These are phyloP conservation scores for Melieria picta DNA, from an alignment of 2,888 invertebrate species.

Conservation along the genomic window DNA sequence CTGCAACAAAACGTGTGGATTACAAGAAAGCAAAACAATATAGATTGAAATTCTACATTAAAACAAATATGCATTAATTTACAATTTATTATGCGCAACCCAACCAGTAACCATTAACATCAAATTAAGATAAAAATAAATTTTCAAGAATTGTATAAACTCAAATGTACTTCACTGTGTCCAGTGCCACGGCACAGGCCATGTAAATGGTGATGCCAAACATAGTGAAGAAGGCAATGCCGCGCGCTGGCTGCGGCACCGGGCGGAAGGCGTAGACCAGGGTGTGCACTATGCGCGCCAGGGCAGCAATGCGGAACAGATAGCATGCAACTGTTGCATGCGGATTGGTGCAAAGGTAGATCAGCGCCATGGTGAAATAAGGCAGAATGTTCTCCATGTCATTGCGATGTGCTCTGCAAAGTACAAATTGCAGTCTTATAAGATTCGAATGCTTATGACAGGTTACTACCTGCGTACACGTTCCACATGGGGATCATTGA, in stretches of 20 bases:
- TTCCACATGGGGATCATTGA: conserved; percentile 62
- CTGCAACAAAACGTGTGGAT: too few species aligned
- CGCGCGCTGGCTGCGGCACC: conserved; percentile 70
- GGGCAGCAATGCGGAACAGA: conserved; percentile 70
- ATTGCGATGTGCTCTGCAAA: conserved; percentile 73
- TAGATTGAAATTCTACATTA: too few species aligned
- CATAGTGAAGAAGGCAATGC: conserved; percentile 66
- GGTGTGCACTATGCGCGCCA: conserved; percentile 71
- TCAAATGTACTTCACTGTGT: conserved; percentile 53
- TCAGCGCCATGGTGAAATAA: conserved; percentile 69
- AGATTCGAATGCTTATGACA: too few species aligned
- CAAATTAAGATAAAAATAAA: too few species aligned
- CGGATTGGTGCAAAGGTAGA: conserved; percentile 72
- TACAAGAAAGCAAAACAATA: too few species aligned
- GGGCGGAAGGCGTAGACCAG: conserved; percentile 72
- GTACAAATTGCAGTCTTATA: not conserved
- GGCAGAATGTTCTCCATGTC: conserved; percentile 76
- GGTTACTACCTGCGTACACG: conserved; percentile 43
- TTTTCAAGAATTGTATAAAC: too few species aligned
- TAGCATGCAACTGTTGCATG: conserved; percentile 66
- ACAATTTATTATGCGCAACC: too few species aligned
- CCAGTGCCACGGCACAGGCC: conserved; percentile 64
- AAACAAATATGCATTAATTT: too few species aligned
- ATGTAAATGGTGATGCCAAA: conserved; percentile 67
- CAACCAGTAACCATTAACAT: too few species aligned